Percentiles rank a stretch among this genome's conserved stretches.
phyloP scores from a whole-genome alignment of 2,113 vertebrate species.

The Psittacus erithacus region DNA sequence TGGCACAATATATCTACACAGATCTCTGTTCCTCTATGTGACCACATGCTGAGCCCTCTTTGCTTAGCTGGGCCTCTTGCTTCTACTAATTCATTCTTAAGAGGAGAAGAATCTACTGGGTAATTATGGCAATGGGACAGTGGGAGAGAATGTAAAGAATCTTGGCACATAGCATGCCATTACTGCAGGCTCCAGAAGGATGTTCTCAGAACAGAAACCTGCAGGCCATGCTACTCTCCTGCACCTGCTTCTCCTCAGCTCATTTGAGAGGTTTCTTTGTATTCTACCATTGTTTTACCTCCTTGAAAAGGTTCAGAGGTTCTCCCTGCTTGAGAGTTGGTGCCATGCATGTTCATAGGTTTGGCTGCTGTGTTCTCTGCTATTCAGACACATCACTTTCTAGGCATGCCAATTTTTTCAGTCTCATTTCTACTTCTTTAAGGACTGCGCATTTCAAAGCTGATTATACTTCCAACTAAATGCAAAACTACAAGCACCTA shows the following conservation, averaged over 20 bases:
- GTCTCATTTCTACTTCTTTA: neutral
- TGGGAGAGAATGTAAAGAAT: conserved; percentile 26
- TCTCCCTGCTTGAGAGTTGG: neutral
- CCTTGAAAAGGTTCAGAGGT: neutral
- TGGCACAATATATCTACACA: neutral
- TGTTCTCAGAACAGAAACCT: conserved; percentile 41
- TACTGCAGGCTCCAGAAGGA: conserved; percentile 36
- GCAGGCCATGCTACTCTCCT: conserved; percentile 11
- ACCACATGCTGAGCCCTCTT: neutral
- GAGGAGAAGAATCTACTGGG: neutral
- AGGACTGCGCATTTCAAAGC: neutral
- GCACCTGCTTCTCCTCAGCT: conserved; percentile 48
- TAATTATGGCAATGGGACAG: conserved; percentile 15
- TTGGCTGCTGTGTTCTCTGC: neutral
- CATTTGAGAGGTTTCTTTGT: neutral
- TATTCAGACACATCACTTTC: neutral
- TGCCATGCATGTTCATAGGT: neutral
- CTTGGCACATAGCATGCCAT: conserved; percentile 1
- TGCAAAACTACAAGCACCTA: neutral
- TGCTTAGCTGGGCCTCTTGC: neutral
- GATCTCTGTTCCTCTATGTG: neutral
- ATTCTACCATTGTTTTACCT: neutral
- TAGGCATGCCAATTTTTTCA: neutral
- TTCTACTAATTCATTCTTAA: conserved; percentile 12
- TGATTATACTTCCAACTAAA: neutral